Conservation (phyloP, 2,113 vertebrate genomes). For the Grantiella picta region DNA sequence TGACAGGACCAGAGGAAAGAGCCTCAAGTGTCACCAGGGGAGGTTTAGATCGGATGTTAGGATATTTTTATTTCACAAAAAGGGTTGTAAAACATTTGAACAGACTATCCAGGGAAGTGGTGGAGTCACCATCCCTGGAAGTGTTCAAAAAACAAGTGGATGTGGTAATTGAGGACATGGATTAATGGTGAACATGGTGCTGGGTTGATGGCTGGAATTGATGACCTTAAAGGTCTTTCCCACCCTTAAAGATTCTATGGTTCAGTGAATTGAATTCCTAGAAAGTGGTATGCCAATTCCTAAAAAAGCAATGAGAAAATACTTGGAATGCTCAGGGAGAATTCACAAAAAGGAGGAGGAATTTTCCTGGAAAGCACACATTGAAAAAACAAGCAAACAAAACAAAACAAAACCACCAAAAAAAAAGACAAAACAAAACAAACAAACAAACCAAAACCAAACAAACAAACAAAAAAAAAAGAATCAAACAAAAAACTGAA, state of each 20-base stretch:
- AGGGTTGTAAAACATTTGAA: neutral
- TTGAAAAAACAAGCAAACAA: neutral
- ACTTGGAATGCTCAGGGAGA: neutral
- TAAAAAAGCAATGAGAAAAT: neutral
- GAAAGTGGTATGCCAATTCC: neutral
- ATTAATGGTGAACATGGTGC: neutral
- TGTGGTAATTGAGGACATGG: neutral
- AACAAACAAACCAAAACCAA: neutral
- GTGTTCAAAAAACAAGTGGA: accelerated
- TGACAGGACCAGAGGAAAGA: neutral
- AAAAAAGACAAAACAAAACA: neutral
- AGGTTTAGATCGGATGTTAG: neutral
- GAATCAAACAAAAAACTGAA: neutral
- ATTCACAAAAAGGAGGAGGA: neutral
- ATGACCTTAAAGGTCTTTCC: neutral
- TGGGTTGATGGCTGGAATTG: neutral
- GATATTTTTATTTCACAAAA: neutral
- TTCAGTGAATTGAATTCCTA: neutral
- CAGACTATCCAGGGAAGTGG: neutral
- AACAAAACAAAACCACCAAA: neutral
- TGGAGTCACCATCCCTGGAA: neutral
- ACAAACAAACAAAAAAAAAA: no score
- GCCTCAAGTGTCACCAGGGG: neutral
- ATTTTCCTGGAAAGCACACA: neutral
- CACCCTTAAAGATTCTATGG: neutral